phyloP scores from a whole-genome alignment of 1,140 invertebrate species.

The Diploscapter pachys region DNA sequence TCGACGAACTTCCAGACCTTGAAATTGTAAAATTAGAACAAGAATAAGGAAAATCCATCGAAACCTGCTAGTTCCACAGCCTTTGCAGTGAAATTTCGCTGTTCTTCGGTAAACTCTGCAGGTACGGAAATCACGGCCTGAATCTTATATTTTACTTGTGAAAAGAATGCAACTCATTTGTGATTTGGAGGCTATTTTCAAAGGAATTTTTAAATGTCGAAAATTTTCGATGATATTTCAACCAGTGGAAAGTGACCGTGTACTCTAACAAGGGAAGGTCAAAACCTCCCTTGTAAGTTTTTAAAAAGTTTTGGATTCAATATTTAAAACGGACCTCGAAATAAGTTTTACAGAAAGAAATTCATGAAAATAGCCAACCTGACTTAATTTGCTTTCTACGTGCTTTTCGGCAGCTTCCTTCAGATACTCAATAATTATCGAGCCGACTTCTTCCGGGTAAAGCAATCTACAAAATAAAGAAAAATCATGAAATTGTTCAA shows the following conservation, averaged over 20 bases:
- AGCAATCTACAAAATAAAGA: conserved; percentile 39
- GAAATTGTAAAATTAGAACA: conserved; percentile 19
- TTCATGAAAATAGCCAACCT: conserved; percentile 24
- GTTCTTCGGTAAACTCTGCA: conserved; percentile 54
- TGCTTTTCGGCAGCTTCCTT: conserved; percentile 42
- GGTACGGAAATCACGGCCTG: conserved; percentile 56
- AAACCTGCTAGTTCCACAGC: conserved; percentile 52
- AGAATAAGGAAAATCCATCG: background rate
- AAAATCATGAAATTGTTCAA: conserved; percentile 27
- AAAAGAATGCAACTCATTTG: too few relatives aligned
- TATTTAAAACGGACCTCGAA: too few relatives aligned
- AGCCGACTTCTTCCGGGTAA: conserved; percentile 52
- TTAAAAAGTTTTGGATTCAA: too few relatives aligned
- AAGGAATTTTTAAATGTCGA: too few relatives aligned
- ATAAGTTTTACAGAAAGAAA: too few relatives aligned
- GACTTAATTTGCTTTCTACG: conserved; percentile 30
- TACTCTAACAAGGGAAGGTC: too few relatives aligned
- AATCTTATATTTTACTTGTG: too few relatives aligned
- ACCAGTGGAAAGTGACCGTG: too few relatives aligned
- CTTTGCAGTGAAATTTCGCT: conserved; percentile 48
- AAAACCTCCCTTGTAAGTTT: too few relatives aligned
- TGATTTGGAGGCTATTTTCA: too few relatives aligned
- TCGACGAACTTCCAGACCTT: conserved; percentile 77
- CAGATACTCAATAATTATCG: conserved; percentile 52
- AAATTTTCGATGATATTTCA: too few relatives aligned